Base-by-base conservation (phyloP, 1,140 invertebrate genomes). In the Scaptomyza graminum region DNA sequence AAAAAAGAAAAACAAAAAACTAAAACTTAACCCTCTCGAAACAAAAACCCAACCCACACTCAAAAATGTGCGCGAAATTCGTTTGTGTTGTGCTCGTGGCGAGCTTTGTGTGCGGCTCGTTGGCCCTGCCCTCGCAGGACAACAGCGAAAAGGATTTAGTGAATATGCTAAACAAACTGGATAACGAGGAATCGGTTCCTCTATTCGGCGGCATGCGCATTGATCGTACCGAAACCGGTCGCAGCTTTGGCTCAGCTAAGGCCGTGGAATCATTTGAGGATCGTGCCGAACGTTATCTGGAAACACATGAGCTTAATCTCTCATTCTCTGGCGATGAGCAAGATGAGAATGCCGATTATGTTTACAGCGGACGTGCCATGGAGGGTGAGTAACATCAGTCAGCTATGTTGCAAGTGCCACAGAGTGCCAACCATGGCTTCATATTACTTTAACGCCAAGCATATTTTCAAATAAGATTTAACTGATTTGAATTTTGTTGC, bases 111-210 rank as follows among this genome's bases (percentile, higher is more conserved):
- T 91, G 90, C 78, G 76, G 83, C 54, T 75, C 83, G 49, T 37
- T 79, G 22, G 88, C 88, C 13, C 44, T 91, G 54, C 87, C 90
- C 41, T 88, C 85, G 75, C 88, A 90, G 77, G 90, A 91, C 79
- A 76, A 56, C 61, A 80, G 81, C 25, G 92, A 93, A 78, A 85
- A 87, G 66, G 87, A 93, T 63, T 70, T 93, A 74, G 82, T 92
- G 44, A 83, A 83, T 51, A 91, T 92, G 79, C 85, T 93, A 66
- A 91, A 93, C 50, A 90, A 81, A 72, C 69, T 93, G 57, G 91
- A 93, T 75, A 82, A 74, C 51, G 84, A 91, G 74, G 76, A 91
- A 18, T 88, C 84, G 13, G 67, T 93, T 6, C 57, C 83, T 22
- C 69, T 93, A 7, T 89, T 93, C 39, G 92, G 92, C 34, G 92